Evolutionary conservation across 2,888 invertebrate species (phyloP).

Genomic region (Perizoma affinitatum): DNA sequence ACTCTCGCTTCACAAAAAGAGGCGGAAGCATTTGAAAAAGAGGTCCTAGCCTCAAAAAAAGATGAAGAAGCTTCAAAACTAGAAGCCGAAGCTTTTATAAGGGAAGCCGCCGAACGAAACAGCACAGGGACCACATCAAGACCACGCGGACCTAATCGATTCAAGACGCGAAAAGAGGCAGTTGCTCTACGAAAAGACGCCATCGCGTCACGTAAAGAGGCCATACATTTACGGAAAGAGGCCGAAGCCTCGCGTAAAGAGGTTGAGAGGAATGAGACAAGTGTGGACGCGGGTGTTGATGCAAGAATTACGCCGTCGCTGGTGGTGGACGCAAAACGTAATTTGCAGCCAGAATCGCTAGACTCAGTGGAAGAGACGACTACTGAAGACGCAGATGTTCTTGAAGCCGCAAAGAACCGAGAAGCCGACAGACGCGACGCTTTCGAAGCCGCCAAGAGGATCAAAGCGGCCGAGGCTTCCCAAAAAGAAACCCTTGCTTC

Average conservation of each 20-base stretch:
- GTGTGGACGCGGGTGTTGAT: background rate
- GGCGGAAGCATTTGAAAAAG: constrained; percentile 37
- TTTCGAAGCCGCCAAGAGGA: constrained; percentile 43
- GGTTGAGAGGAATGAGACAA: constrained; percentile 51
- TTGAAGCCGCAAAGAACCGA: constrained; percentile 4
- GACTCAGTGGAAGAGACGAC: constrained; percentile 32
- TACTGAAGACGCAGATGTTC: constrained; percentile 37
- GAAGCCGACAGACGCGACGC: constrained; percentile 39
- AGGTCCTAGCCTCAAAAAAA: constrained; percentile 24
- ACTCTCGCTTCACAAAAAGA: constrained; percentile 28
- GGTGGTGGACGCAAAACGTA: too few species aligned
- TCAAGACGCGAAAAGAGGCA: constrained; percentile 26
- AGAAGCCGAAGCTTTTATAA: constrained; percentile 25
- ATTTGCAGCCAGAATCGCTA: background rate
- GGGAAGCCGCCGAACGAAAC: constrained; percentile 25
- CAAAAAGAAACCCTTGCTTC: constrained; percentile 43
- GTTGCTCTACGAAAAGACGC: constrained; percentile 23
- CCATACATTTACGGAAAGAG: constrained; percentile 41
- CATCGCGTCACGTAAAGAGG: constrained; percentile 15
- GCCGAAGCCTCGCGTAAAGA: constrained; percentile 44
- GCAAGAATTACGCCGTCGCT: too few species aligned
- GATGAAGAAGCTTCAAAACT: constrained; percentile 28
- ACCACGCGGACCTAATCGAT: constrained; percentile 23
- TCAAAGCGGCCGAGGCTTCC: constrained; percentile 47
- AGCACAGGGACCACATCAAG: constrained; percentile 24